phyloP scores from a whole-genome alignment of 2,113 vertebrate species.

The Capra hircus region DNA sequence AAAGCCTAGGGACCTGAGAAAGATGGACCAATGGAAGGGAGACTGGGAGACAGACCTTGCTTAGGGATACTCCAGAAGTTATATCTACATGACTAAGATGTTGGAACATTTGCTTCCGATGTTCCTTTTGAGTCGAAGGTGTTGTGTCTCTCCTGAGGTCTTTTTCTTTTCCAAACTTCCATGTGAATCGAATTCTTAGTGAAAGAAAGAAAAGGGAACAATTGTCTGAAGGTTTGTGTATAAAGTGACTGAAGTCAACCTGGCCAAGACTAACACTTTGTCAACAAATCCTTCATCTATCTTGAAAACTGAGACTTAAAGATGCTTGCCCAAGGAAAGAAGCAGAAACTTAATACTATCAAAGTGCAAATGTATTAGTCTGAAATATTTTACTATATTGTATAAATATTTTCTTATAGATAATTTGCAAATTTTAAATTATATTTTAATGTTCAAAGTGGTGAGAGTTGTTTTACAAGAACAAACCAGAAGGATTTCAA shows the following conservation, averaged over 20 bases:
- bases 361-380: background rate
- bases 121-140: background rate
- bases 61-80: no score
- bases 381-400: background rate
- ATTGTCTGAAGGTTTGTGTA: background rate
- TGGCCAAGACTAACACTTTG: background rate
- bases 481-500: background rate
- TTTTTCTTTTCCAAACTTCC: background rate
- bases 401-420: background rate
- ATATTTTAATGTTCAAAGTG: background rate
- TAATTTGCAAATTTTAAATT: background rate
- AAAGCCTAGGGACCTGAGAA: background rate
- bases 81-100: no score
- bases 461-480: background rate
- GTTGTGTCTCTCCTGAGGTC: background rate
- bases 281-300: background rate
- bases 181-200: background rate
- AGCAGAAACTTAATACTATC: background rate
- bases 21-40: background rate
- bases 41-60: background rate
- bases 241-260: background rate
- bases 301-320: background rate
- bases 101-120: background rate
- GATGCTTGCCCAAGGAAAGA: background rate
- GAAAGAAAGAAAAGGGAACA: background rate